Base-by-base conservation (phyloP, 2,797 vertebrate species). In the Cephalopachus bancanus region DNA sequence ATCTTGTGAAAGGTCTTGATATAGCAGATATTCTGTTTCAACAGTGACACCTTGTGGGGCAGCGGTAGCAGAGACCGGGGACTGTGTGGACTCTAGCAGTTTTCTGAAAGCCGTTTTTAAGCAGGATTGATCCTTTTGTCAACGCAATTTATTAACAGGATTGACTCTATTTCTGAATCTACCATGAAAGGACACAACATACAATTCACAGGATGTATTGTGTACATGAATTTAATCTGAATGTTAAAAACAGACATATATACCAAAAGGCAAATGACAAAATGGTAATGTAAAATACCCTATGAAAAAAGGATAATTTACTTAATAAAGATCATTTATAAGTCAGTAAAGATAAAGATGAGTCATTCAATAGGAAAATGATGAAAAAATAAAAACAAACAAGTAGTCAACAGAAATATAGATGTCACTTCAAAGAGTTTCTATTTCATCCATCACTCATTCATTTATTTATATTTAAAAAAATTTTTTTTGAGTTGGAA, bases 11-110 rank as follows among this genome's bases (percentile, higher is more conserved):
- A 67, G 37, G 12, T 5, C 28, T 5, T 20, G 53, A n/a, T 16
- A 62, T 0, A 15, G 88, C 22, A 4, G 11, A 7, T 65, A 3
- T 69, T 74, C 67, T 44, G 22, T 86, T 79, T 65, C 88, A 84
- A 51, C 37, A 96, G 87, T 67, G 94, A 83, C 91, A 93, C 24
- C 84, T 84, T 76, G 80, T 92, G 93, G 94, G 22, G 5, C 26
- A 55, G 65, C 74, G 33, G 62, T 19, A 37, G 72, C 16, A 91
- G 24, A 95, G 5, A 19, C 76, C 19, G 37, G 4, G 8, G 12
- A 49, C 24, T 90, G 53, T 7, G 22, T 24, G 76, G 10, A 53
- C 28, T 57, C 2, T 0, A 37, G 55, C 19, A 10, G 28, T 78
- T 91, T 91, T 78, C 53, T 67, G 49, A 84, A 89, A 89, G 33